Base-by-base conservation (phyloP, 2,113 vertebrate genomes). In the Papio anubis region DNA sequence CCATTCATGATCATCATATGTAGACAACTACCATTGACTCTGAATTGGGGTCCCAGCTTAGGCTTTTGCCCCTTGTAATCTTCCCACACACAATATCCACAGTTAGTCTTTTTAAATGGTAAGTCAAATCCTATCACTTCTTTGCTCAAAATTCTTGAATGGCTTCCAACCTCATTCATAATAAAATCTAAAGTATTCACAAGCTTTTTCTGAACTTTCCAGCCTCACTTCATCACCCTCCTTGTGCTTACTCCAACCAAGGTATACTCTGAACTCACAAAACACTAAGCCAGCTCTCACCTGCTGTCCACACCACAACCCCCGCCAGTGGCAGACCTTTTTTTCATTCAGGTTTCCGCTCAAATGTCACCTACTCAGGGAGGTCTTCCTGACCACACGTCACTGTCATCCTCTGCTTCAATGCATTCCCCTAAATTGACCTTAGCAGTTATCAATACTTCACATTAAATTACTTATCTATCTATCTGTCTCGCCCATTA, bases 41-140 rank as follows among this genome's bases (percentile, higher is more conserved):
- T 84, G 52, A 81, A 14, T 1, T 30, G 8, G 12, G 35, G 5
- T 90, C 57, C 72, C 12, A 0, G 70, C 17, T 85, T 45, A 78
- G 9, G 11, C 14, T 79, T 14, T 81, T 52, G 72, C 6, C 13
- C 17, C 48, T 30, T 48, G 1, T 12, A 52, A 2, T 59, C 23
- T 66, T 68, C 30, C 73, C 32, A 61, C 40, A 70, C 13, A 68
- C 38, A 85, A 20, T 9, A 73, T 57, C 70, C 23, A 38, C 18
- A 81, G 14, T 75, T 48, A 45, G 78, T 61, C 35, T 61, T 90
- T 45, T 78, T 48, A 78, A 96, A 86, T 75, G 66, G 48, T 82
- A 57, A 80, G 35, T 81, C 72, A 88, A 30, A 95, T 57, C 32
- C 27, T 75, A 75, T 75, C 17, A 43, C 5, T 73, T 72, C 66